phyloP scores from a whole-genome alignment of 2,113 vertebrate species.

The Sapayoa aenigma region DNA sequence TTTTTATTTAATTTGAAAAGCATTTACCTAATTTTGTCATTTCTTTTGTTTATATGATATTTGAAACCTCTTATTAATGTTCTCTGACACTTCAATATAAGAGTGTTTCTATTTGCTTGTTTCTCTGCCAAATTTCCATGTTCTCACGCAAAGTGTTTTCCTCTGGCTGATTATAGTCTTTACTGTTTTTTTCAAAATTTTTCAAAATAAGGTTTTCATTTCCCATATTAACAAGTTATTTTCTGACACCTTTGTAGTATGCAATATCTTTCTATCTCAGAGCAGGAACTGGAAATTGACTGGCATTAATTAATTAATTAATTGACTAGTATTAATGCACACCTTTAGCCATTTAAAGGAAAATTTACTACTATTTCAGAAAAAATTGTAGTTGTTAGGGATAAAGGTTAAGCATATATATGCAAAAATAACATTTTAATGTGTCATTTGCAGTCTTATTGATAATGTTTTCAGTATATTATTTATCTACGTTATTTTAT shows the following conservation, averaged over 20 bases:
- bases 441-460: neutral
- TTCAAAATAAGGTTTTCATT: no score
- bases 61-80: neutral
- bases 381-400: neutral
- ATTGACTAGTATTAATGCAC: neutral
- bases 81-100: neutral
- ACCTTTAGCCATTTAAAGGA: neutral
- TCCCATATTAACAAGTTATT: neutral
- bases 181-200: neutral
- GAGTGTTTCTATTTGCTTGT: neutral
- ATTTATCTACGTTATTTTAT: neutral
- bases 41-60: neutral
- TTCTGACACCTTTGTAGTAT: neutral
- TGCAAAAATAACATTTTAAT: neutral
- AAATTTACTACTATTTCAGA: neutral
- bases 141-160: neutral
- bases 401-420: neutral
- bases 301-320: no score
- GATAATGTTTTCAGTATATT: neutral
- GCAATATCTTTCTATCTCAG: neutral
- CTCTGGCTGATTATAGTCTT: neutral
- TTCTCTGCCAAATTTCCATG: neutral
- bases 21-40: neutral
- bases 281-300: neutral
- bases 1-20: neutral